Base-by-base conservation (phyloP, 2,888 invertebrate species). In the Agapostemon virescens region DNA sequence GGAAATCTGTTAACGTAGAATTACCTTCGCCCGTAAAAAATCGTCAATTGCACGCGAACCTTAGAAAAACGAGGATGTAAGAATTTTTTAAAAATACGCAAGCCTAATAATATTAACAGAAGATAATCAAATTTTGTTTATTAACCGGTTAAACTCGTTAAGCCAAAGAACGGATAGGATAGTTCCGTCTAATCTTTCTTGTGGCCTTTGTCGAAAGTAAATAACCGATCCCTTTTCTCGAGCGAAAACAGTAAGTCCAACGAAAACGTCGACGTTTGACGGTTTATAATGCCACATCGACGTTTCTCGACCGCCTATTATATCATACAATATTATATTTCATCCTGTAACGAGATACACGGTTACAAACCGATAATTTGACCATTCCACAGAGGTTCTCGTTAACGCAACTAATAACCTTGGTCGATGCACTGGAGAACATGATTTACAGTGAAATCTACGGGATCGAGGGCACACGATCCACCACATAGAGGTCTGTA, bases 331-430 rank as follows among this genome's bases (percentile, higher is more conserved):
- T 42, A 42, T 67, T 67, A 67, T 69, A 69, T 52, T 52, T 52
- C 30, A 36, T 36, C 38, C 33, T 52, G 58, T 61, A 69, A 69
- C 45, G 45, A 69, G 74, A 75, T 63, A 69, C 61, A 42, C 38
- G 55, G 55, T 11, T 63, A 23, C 66, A 49, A 55, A 30, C 55
- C 67, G 74, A 74, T 67, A 55, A 74, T 74, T 74, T 30, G 74
- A 66, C 67, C 66, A 52, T 73, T 66, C 52, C 30, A 23, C 66
- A 55, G 30, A 15, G 52, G 67, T 55, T 74, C 74, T 67, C 72
- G 72, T 66, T 64, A 64, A 45, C 64, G 72, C 64, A 36, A 52
- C 61, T 64, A 66, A 64, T 49, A 45, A 55, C 26, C 55, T 40
- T 33, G n/a, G 63, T 20, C 58, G 63, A 45, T 17, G 45, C 72